phyloP scores from a whole-genome alignment of 1,140 invertebrate genomes.

The Heliconius hermathena region DNA sequence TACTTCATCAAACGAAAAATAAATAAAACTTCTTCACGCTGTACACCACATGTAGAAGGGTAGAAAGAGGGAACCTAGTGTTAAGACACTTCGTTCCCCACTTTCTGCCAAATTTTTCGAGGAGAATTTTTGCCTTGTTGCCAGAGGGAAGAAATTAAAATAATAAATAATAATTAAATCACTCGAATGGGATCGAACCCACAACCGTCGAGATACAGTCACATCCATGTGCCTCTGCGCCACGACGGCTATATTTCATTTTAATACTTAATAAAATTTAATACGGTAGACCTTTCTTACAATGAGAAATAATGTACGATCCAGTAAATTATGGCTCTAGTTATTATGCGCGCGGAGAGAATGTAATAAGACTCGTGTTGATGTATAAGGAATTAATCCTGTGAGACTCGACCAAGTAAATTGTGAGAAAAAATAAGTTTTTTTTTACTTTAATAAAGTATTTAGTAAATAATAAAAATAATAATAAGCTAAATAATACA shows the following conservation, averaged over 20 bases:
- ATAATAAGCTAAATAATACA: neutral
- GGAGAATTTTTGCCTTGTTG: no score
- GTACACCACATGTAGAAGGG: no score
- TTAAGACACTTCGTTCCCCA: no score
- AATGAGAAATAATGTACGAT: slow-evolving; percentile 15
- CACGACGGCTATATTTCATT: neutral
- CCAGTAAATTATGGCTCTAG: slow-evolving; percentile 13
- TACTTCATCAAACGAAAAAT: no score
- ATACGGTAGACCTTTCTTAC: slow-evolving; percentile 7
- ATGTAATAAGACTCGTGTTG: slow-evolving; percentile 20
- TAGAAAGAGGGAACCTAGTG: no score
- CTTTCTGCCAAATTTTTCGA: no score
- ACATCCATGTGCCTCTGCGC: no score
- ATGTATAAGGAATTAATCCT: slow-evolving; percentile 28
- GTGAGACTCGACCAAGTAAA: neutral
- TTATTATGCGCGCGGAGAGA: slow-evolving; percentile 15
- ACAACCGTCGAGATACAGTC: no score
- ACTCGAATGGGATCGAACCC: no score
- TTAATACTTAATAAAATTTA: slow-evolving; percentile 16
- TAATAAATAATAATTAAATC: no score
- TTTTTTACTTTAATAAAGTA: neutral
- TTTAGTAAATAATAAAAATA: neutral
- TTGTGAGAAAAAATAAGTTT: neutral
- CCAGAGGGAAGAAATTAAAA: no score
- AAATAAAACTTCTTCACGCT: no score